Evolutionary conservation across 2,797 vertebrate species (phyloP), one percentile per base, ranked within the genome.

Genomic region (Microctenopoma lineatum): DNA sequence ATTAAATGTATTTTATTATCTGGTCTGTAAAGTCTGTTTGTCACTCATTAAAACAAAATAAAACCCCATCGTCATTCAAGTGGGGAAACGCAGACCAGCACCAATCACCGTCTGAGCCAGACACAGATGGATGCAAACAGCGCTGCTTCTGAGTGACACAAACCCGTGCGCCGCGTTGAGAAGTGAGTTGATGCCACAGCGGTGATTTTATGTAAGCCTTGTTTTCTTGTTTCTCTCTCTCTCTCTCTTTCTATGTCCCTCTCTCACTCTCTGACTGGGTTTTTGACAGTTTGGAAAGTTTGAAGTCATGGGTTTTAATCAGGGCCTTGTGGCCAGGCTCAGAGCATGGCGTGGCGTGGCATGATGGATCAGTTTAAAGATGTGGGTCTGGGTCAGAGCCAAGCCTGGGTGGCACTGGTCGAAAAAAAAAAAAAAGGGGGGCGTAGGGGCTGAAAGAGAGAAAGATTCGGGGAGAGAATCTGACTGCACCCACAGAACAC

Each of bases 301-400:
- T 94, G 93, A 94, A 94, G 93, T 95, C 93, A 95, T 94, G 92
- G 91, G 83, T 93, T 93, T 94, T 93, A 94, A 94, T 93, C 90
- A 92, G 89, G 87, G 84, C 85, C 87, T 82, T 91, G 87, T 61
- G 92, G 90, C 83, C 52, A 73, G 84, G 84, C 87, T 77, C 84
- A 13, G 81, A 89, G 80, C 84, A 82, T 81, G 85, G 91, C 83
- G 87, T 83, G 89, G 92, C 89, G 72, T 87, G 88, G 92, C 90
- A 91, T 92, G 92, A 92, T 90, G 90, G 85, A 91, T 91, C 82
- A 73, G 83, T 84, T 92, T 93, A 92, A 93, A 94, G 92, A 92
- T 93, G 93, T 92, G 90, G 92, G 91, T 93, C 87, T 93, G 93
- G 92, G 88, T 69, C 59, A 1, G 46, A 45, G 92, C 94, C 93